phyloP scores from a whole-genome alignment of 2,888 invertebrate genomes.

The Drosophila engyochracea region DNA sequence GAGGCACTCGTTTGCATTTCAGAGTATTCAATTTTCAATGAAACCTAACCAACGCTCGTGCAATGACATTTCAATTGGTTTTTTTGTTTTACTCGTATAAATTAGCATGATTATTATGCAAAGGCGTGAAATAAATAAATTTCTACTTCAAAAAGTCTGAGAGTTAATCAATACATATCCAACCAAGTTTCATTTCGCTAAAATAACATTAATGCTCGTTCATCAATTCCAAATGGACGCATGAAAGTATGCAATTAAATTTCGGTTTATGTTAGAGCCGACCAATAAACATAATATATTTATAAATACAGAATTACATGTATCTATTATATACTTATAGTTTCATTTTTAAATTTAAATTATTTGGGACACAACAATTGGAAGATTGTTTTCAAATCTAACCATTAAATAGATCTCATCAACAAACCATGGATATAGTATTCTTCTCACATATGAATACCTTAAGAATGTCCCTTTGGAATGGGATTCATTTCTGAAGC shows the following conservation, averaged over 20 bases:
- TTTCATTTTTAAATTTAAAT: neutral
- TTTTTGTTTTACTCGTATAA: neutral
- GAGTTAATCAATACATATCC: neutral
- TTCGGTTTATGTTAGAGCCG: neutral
- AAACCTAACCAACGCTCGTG: neutral
- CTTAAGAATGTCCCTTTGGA: neutral
- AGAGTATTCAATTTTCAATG: slow-evolving; percentile 23
- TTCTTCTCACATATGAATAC: neutral
- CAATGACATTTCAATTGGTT: neutral
- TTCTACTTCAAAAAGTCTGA: rapidly evolving
- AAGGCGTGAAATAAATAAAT: neutral
- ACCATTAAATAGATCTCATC: neutral
- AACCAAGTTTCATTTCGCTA: neutral
- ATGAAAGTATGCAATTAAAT: slow-evolving; percentile 17
- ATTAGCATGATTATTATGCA: neutral
- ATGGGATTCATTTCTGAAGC: neutral
- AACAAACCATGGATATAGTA: neutral
- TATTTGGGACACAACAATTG: neutral
- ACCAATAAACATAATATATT: neutral
- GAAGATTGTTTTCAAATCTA: neutral
- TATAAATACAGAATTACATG: neutral
- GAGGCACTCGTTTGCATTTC: slow-evolving; percentile 45
- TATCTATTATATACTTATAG: neutral
- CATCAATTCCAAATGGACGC: neutral
- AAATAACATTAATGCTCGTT: neutral